phyloP scores from a whole-genome alignment of 2,113 vertebrate species.

The Hemichromis elongatus region DNA sequence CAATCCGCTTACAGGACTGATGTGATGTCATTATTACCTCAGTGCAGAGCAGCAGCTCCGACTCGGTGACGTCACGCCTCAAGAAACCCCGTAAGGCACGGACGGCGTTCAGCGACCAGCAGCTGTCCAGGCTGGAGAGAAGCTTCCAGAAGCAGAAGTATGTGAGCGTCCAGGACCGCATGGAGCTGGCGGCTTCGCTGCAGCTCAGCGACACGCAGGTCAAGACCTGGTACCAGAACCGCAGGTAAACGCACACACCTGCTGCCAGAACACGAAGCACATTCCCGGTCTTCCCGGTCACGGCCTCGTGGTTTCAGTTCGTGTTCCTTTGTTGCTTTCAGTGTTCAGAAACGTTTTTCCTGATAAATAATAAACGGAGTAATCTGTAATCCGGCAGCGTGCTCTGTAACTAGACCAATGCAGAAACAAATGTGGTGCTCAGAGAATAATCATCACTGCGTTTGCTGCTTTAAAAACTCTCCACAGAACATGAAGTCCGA shows the following conservation, averaged over 20 bases:
- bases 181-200: constrained; percentile 89
- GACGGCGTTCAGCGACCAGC: constrained; percentile 92
- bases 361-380: constrained; percentile 82
- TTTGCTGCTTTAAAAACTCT: not conserved
- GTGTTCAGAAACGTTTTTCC: not conserved
- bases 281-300: not conserved
- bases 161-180: constrained; percentile 90
- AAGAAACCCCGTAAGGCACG: constrained; percentile 91
- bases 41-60: not conserved
- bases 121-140: constrained; percentile 86
- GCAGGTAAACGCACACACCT: constrained; percentile 73
- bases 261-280: constrained; percentile 77
- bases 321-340: too few species aligned
- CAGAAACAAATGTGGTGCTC: constrained; percentile 21
- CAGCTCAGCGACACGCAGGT: constrained; percentile 93
- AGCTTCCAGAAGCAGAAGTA: constrained; percentile 93
- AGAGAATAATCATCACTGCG: not conserved
- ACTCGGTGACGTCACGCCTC: constrained; percentile 50
- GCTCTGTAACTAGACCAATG: constrained; percentile 54
- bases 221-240: constrained; percentile 91
- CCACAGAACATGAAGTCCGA: not conserved
- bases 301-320: too few species aligned
- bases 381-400: constrained; percentile 83
- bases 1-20: not conserved
- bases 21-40: not conserved